phyloP scores from a whole-genome alignment of 2,797 vertebrate genomes.

The Pantherophis alleghaniensis region DNA sequence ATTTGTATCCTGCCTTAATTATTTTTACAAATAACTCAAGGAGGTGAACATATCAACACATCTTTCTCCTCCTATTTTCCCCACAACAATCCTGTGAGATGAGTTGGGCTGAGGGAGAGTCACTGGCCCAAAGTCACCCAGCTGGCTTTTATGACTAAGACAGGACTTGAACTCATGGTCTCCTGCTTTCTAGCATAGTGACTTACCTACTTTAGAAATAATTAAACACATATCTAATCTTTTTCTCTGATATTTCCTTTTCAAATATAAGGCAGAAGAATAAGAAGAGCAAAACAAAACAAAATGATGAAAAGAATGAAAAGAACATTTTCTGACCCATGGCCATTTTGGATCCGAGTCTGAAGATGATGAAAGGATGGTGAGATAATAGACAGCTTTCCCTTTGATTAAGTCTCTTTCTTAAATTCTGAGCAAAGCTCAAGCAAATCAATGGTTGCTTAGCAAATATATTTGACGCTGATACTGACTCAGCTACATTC shows the following conservation, averaged over 20 bases:
- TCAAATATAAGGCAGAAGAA: constrained; percentile 10
- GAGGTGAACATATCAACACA: background rate
- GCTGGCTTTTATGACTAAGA: background rate
- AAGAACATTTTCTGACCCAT: background rate
- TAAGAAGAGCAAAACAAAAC: constrained; percentile 3
- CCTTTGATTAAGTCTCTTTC: constrained; percentile 6
- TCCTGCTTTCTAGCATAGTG: background rate
- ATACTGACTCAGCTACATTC: background rate
- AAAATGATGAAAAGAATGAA: background rate
- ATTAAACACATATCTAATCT: constrained; percentile 59
- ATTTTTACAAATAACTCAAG: background rate
- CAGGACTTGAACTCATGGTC: background rate
- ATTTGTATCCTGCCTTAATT: background rate
- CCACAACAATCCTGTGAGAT: background rate
- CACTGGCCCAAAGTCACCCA: background rate
- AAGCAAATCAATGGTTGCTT: background rate
- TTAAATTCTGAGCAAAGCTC: constrained; percentile 17
- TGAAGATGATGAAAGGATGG: constrained; percentile 9
- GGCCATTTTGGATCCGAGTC: background rate
- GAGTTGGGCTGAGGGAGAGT: background rate
- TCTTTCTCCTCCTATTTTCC: background rate
- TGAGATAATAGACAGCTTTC: background rate
- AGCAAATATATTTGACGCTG: background rate
- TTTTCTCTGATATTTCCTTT: constrained; percentile 33
- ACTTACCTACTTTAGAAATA: constrained; percentile 37